phyloP scores from a whole-genome alignment of 2,113 vertebrate species.

The rat (Rattus norvegicus) region DNA sequence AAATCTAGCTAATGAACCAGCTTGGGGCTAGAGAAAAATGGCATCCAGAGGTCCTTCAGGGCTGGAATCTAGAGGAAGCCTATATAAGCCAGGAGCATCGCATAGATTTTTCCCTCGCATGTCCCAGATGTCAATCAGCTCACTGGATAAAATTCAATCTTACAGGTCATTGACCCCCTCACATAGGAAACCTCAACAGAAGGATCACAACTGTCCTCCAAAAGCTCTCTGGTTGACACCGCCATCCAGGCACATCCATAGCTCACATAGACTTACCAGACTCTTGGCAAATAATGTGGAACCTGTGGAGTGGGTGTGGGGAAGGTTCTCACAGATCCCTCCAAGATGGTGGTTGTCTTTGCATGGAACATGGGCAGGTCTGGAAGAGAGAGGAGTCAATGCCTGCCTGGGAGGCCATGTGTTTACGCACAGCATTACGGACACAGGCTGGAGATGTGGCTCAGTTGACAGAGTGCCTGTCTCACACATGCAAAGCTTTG shows the following conservation, averaged over 20 bases:
- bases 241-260: background rate
- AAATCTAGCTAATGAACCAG: background rate
- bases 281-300: conserved; percentile 62
- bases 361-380: background rate
- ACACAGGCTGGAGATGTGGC: background rate
- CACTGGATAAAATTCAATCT: background rate
- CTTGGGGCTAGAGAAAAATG: background rate
- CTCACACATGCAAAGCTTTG: background rate
- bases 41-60: background rate
- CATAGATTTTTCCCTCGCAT: background rate
- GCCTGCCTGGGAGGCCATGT: background rate
- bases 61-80: background rate
- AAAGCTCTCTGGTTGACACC: conserved; percentile 38
- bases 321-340: background rate
- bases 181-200: background rate
- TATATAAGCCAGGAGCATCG: background rate
- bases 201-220: conserved; percentile 46
- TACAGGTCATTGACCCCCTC: background rate
- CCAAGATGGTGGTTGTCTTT: background rate
- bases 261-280: conserved; percentile 13
- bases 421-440: background rate
- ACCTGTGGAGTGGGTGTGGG: background rate
- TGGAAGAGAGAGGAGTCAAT: background rate
- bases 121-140: background rate
- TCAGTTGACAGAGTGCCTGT: background rate